These are phyloP conservation scores for Miniopterus natalensis DNA, from an alignment of 2,113 vertebrate species.

Conservation along the genomic window DNA sequence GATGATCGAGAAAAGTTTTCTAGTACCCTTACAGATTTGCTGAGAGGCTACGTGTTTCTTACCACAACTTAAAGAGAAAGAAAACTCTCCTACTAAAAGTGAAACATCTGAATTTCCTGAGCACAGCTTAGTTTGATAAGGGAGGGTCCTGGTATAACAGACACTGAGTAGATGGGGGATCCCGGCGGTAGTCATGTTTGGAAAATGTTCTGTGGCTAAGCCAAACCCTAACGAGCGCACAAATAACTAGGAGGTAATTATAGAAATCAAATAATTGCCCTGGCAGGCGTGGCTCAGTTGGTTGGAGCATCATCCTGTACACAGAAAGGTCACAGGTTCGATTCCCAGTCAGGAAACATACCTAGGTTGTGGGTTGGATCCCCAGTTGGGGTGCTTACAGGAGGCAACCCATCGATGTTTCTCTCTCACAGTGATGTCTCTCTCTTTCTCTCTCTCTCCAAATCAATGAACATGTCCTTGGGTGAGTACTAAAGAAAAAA, in stretches of 20 bases:
- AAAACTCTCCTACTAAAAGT: not conserved
- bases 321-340: too few relatives aligned
- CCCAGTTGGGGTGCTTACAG: too few relatives aligned
- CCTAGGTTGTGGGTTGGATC: too few relatives aligned
- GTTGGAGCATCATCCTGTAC: too few relatives aligned
- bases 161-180: too few relatives aligned
- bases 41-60: not conserved
- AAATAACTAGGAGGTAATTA: not conserved
- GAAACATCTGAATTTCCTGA: not conserved
- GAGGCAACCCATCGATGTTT: too few relatives aligned
- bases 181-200: not conserved
- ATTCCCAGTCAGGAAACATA: too few relatives aligned
- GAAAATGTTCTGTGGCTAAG: not conserved
- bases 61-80: not conserved
- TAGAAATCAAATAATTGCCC: not conserved
- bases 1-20: not conserved
- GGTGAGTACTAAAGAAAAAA: too few relatives aligned
- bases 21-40: not conserved
- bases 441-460: too few relatives aligned
- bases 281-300: too few relatives aligned
- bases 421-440: too few relatives aligned
- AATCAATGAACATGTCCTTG: too few relatives aligned
- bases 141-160: not conserved
- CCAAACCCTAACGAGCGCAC: not conserved
- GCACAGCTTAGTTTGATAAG: not conserved